Evolutionary conservation across 1,140 invertebrate genomes (phyloP), one percentile per base, ranked within the genome.

Genomic region (Drosophila sulfurigaster): DNA sequence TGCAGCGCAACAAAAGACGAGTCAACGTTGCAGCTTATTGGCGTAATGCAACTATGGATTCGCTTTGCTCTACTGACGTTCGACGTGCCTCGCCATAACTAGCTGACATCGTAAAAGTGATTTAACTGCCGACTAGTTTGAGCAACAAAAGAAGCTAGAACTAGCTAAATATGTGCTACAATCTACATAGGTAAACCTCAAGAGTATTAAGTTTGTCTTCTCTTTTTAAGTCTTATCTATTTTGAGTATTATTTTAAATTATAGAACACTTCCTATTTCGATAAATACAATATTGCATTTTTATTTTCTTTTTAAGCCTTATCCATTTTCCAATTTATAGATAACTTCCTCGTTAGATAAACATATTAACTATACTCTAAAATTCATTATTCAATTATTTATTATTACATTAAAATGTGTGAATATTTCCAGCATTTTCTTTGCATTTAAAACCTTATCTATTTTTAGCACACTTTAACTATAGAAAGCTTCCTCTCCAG

Each of bases 381-480:
- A 25, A 25, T 25, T 20, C 20, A 20, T 20, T 20, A 20, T 25
- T 25, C 3, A 25, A 25, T 25, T 25, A 25, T 4, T 25, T 25
- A 25, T 25, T 25, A 25, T 25, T 25, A 25, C 20, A 25, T 25
- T 38, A 10, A 38, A 10, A 0, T 38, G 35, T 38, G 35, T 1
- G 35, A 38, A 7, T 10, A 11, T 38, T 38, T 8, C 8, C 10
- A 38, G 30, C 1, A 1, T 41, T 41, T 41, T 11, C 2, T 10
- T 41, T 41, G 8, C 38, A 8, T 3, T 11, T n/a, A 5, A 11
- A 13, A 6, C 41, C 41, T 43, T 43, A 43, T n/a, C 41, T 60
- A 60, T 69, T 51, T 60, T 69, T 43, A 69, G 20, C 38, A 11
- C 25, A 46, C 20, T 58, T 49, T 7, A 49, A 25, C 48, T 11